These are phyloP conservation scores for Passer domesticus DNA, from an alignment of 2,113 vertebrate species.

Conservation along the genomic window DNA sequence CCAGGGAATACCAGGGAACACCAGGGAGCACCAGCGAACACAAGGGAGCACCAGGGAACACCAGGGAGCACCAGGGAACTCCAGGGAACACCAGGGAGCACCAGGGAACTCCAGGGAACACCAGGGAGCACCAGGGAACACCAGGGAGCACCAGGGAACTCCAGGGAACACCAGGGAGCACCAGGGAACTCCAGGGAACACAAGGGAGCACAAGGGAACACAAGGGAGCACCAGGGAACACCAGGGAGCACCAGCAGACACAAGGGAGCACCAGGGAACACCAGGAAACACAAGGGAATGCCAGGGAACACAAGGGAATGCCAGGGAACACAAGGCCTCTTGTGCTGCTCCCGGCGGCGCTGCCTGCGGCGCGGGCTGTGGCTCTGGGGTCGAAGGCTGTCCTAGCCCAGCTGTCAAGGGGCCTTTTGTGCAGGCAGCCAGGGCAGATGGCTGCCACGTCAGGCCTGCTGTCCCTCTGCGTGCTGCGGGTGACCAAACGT, in stretches of 20 bases:
- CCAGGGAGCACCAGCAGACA: not conserved
- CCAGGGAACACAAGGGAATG: not conserved
- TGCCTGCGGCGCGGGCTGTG: not conserved
- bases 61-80: not conserved
- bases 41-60: not conserved
- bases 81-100: not conserved
- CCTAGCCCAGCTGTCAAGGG: not conserved
- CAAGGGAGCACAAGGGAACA: not conserved
- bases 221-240: not conserved
- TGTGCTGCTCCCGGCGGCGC: not conserved
- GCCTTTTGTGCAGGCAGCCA: not conserved
- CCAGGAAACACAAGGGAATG: not conserved
- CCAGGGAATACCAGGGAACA: not conserved
- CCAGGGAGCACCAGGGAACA: not conserved
- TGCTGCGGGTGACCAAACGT: rapidly evolving
- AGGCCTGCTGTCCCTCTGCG: rapidly evolving
- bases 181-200: not conserved
- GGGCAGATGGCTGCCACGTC: rapidly evolving
- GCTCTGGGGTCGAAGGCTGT: not conserved
- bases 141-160: not conserved
- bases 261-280: not conserved
- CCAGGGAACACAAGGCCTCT: not conserved
- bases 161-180: not conserved
- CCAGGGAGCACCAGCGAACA: not conserved
- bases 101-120: not conserved